Evolutionary conservation across 2,113 vertebrate genomes (phyloP).

Genomic region (Pseudorhombus dupliciocellatus): DNA sequence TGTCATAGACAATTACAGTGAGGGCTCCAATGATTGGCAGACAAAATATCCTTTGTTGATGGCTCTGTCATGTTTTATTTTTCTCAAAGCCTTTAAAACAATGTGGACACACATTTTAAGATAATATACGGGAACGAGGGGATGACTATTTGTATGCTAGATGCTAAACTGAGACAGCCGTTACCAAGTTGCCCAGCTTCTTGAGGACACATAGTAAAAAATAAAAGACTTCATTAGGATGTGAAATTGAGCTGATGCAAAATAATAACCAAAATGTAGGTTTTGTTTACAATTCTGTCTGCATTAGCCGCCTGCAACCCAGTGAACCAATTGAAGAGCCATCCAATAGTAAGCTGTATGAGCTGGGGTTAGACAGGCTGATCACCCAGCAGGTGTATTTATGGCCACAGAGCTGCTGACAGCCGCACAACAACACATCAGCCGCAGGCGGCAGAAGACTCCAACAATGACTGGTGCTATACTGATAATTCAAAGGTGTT

Average conservation of each 20-base stretch:
- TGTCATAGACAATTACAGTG: conserved; percentile 84
- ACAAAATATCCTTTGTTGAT: conserved; percentile 87
- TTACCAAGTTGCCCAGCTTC: conserved; percentile 51
- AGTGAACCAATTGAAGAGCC: conserved; percentile 44
- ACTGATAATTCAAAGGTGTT: background rate
- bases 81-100: conserved; percentile 80
- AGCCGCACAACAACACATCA: conserved; percentile 54
- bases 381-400: conserved; percentile 59
- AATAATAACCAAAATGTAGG: conserved; percentile 58
- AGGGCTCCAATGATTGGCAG: conserved; percentile 82
- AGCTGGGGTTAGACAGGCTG: conserved; percentile 47
- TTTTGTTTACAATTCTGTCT: conserved; percentile 49
- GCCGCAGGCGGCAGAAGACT: conserved; percentile 38
- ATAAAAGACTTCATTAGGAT: conserved; percentile 47
- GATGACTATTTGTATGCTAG: conserved; percentile 73
- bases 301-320: conserved; percentile 37
- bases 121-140: conserved; percentile 73
- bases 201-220: conserved; percentile 47
- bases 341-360: conserved; percentile 35
- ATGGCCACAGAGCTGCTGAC: conserved; percentile 65
- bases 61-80: conserved; percentile 86
- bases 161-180: conserved; percentile 70
- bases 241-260: conserved; percentile 50
- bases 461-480: conserved; percentile 35
- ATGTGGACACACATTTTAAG: conserved; percentile 82